Conservation (phyloP, 1,140 invertebrate species). For the Polypedilum vanderplanki region DNA sequence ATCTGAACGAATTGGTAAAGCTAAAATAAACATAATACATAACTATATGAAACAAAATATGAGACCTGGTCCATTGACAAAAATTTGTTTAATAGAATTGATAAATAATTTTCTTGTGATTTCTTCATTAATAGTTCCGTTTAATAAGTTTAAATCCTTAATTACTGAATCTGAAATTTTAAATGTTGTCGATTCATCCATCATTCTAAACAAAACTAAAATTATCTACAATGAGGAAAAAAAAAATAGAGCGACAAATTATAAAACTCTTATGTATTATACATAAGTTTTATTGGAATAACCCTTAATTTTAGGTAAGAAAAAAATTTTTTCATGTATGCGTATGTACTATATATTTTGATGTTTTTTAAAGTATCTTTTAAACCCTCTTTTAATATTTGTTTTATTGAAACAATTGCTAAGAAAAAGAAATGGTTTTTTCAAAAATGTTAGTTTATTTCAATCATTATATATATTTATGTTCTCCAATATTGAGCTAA, state of each 20-base stretch:
- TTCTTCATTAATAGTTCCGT: conserved; percentile 34
- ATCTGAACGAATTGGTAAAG: conserved; percentile 40
- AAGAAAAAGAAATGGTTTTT: no score
- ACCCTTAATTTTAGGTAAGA: no score
- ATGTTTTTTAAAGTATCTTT: no score
- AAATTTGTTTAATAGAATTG: conserved; percentile 39
- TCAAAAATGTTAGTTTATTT: background rate
- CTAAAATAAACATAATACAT: conserved; percentile 32
- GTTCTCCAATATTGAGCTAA: conserved; percentile 87
- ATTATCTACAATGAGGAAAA: background rate
- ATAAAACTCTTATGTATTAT: no score
- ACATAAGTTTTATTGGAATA: background rate
- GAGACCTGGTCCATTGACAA: conserved; percentile 31
- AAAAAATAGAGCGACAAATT: no score
- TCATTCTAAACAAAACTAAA: background rate
- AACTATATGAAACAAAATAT: no score
- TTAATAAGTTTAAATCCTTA: conserved; percentile 38
- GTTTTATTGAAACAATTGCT: no score
- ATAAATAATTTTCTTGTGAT: conserved; percentile 38
- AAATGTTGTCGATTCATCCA: background rate
- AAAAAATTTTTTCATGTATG: no score
- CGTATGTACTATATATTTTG: no score
- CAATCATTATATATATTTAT: conserved; percentile 43
- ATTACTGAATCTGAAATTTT: conserved; percentile 37
- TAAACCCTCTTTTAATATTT: no score